Evolutionary conservation across 1,140 invertebrate species (phyloP).

Genomic region (Drosophila equinoxialis): DNA sequence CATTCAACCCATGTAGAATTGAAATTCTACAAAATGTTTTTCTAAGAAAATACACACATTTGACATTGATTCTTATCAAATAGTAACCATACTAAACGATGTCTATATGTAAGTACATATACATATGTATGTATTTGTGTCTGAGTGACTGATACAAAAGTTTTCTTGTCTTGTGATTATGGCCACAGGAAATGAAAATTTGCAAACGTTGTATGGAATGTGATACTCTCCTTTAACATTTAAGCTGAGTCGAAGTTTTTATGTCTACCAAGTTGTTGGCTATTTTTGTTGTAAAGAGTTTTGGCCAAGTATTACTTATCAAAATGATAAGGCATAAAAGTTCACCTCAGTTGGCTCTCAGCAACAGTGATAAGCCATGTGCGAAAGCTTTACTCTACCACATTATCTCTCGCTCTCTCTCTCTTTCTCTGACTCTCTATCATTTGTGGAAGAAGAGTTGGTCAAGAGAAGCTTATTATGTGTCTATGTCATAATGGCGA

Average conservation of each 20-base stretch:
- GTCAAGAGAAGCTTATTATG: neutral
- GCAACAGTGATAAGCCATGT: slow-evolving; percentile 29
- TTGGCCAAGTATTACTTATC: slow-evolving; percentile 24
- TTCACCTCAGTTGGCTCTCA: slow-evolving; percentile 11
- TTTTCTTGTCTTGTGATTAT: slow-evolving; percentile 11
- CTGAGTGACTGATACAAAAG: neutral
- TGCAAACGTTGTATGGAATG: slow-evolving; percentile 15
- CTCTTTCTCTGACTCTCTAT: neutral
- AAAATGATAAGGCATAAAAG: slow-evolving; percentile 49
- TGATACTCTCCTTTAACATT: slow-evolving; percentile 1
- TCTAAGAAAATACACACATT: neutral
- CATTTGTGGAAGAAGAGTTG: too few species aligned
- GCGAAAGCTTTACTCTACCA: slow-evolving; percentile 24
- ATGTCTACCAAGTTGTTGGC: neutral
- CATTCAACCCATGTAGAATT: neutral
- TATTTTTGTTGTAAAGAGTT: neutral
- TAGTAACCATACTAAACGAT: neutral
- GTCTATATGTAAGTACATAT: neutral
- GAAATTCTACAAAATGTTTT: neutral
- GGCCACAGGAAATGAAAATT: slow-evolving; percentile 13
- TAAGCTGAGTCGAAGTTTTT: slow-evolving; percentile 3
- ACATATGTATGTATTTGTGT: neutral
- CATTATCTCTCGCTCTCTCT: neutral
- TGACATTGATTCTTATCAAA: slow-evolving; percentile 12
- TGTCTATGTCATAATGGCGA: slow-evolving; percentile 37